Percentiles rank a stretch among this genome's conserved stretches.
phyloP scores from a whole-genome alignment of 23 tunicate species.

The Trididemnum nubilum region DNA sequence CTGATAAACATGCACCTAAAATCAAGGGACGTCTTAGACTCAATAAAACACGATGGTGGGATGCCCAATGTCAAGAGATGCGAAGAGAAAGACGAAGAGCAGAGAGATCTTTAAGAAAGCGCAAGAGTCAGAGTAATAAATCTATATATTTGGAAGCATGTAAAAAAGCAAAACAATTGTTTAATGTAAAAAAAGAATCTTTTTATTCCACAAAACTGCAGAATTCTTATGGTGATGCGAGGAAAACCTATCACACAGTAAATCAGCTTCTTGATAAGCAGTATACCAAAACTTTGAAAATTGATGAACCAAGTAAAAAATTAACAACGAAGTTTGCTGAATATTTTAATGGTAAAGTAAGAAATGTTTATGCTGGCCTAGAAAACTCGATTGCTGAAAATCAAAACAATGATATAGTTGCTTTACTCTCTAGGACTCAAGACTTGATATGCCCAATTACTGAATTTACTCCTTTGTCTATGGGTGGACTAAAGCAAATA shows the following conservation, averaged over 20 bases:
- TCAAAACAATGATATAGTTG: neutral
- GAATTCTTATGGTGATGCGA: neutral
- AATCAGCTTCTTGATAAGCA: neutral
- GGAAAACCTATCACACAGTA: neutral
- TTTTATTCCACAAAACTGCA: neutral
- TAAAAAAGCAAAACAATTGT: neutral
- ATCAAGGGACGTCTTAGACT: neutral
- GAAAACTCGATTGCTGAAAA: neutral
- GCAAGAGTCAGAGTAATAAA: neutral
- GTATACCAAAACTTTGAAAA: neutral
- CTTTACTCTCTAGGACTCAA: neutral
- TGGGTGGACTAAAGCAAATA: neutral
- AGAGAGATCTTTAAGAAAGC: neutral
- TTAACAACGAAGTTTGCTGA: neutral
- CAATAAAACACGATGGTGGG: neutral
- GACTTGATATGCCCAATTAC: neutral
- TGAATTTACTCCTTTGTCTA: neutral
- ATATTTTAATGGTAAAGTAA: neutral
- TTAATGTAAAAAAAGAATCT: neutral
- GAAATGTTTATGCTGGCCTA: neutral
- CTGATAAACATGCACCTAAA: neutral
- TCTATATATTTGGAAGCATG: neutral
- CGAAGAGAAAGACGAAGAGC: neutral
- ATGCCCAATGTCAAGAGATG: neutral
- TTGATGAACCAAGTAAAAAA: neutral